These are phyloP conservation scores for Diceros bicornis DNA, from an alignment of 2,797 vertebrate species.

Conservation along the genomic window DNA sequence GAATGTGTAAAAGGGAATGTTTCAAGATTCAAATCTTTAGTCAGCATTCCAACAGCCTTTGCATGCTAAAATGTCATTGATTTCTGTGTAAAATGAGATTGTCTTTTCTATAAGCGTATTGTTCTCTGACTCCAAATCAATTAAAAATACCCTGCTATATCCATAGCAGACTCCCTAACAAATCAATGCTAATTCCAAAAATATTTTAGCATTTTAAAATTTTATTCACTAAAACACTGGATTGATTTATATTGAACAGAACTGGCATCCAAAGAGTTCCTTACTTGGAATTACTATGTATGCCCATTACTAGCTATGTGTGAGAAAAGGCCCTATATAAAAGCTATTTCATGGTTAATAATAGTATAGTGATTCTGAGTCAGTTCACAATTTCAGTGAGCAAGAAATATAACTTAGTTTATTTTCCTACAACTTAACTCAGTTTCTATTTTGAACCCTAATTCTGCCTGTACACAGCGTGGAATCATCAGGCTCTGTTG, in stretches of 20 bases:
- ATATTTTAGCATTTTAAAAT: constrained; percentile 76
- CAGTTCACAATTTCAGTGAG: not conserved
- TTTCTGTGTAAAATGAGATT: constrained; percentile 81
- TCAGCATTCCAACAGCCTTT: constrained; percentile 77
- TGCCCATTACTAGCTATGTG: not conserved
- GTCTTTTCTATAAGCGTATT: constrained; percentile 69
- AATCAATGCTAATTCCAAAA: constrained; percentile 79
- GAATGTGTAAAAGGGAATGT: constrained; percentile 45
- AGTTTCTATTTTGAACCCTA: not conserved
- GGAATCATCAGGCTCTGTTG: not conserved
- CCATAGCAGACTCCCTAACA: constrained; percentile 58
- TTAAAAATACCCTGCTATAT: constrained; percentile 62
- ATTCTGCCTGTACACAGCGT: not conserved
- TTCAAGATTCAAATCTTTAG: constrained; percentile 77
- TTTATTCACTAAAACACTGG: constrained; percentile 40
- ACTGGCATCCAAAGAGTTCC: not conserved
- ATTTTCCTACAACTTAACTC: constrained; percentile 22
- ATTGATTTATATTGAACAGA: constrained; percentile 61
- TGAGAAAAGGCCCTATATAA: constrained; percentile 34
- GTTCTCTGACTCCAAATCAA: constrained; percentile 79
- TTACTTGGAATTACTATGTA: constrained; percentile 42
- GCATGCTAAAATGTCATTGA: constrained; percentile 75
- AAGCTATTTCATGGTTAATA: constrained; percentile 21
- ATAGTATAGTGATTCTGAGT: not conserved
- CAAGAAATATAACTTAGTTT: constrained; percentile 39